Conservation (phyloP, 37 sponge, comb jelly and placozoan genomes). For the Hexactinellida sp. region DNA sequence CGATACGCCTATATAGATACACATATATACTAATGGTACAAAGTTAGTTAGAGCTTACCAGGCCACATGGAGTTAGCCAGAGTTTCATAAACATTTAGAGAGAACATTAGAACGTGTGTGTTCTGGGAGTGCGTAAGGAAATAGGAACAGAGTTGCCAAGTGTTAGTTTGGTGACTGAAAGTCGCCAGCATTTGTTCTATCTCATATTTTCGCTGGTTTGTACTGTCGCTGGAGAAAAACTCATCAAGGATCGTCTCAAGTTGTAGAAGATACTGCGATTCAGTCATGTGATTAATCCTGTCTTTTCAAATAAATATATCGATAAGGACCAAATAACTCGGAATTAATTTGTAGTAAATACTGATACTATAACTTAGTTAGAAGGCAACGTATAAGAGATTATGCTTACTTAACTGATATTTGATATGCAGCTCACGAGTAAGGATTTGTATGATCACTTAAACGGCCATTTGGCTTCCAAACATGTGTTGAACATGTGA, state of each 20-base stretch:
- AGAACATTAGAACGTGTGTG: constrained; percentile 55
- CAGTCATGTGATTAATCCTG: not conserved
- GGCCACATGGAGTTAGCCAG: constrained; percentile 1
- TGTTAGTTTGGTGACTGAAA: not conserved
- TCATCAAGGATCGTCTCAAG: not conserved
- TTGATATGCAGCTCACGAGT: no score
- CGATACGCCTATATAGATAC: not conserved
- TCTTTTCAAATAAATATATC: not conserved
- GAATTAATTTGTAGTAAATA: not conserved
- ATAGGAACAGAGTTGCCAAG: constrained; percentile 33
- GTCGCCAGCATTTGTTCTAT: not conserved
- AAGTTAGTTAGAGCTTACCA: not conserved
- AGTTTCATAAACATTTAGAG: constrained; percentile 52
- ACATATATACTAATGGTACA: not conserved
- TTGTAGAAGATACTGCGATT: not conserved
- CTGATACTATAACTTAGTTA: not conserved
- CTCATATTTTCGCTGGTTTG: not conserved
- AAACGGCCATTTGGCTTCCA: not conserved
- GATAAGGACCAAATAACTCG: not conserved
- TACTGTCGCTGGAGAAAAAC: not conserved
- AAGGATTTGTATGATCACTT: not conserved
- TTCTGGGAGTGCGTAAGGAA: constrained; percentile 52
- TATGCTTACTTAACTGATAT: not conserved
- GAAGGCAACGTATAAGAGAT: no score
- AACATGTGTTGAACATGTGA: not conserved